Conservation (phyloP, 2,113 vertebrate genomes). For the Menura novaehollandiae region DNA sequence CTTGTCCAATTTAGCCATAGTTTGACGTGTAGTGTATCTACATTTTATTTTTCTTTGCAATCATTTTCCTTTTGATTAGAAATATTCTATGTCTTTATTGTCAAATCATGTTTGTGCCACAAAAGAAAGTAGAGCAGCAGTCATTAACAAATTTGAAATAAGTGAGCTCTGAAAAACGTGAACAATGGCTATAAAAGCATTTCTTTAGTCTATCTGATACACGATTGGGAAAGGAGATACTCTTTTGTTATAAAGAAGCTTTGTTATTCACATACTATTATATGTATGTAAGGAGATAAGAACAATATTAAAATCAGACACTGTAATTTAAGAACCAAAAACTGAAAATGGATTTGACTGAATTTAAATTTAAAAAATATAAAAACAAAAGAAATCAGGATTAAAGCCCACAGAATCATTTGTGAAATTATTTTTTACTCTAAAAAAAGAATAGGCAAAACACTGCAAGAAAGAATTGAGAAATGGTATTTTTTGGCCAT, state of each 20-base stretch:
- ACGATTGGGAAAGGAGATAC: neutral
- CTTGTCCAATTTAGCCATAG: neutral
- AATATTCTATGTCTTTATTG: neutral
- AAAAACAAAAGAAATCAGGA: neutral
- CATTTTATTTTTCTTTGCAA: conserved; percentile 3
- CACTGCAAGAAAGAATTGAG: neutral
- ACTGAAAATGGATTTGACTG: neutral
- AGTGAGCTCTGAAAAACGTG: neutral
- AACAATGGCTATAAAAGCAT: neutral
- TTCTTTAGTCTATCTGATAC: neutral
- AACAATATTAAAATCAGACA: neutral
- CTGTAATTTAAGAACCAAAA: neutral
- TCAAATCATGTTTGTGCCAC: neutral
- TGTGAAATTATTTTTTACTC: neutral
- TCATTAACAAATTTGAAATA: neutral
- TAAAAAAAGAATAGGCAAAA: neutral
- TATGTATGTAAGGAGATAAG: neutral
- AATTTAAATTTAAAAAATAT: neutral
- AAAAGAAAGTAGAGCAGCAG: neutral
- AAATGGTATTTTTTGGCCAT: neutral
- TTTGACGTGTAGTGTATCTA: conserved; percentile 9
- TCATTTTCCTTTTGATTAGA: neutral
- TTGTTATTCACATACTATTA: neutral
- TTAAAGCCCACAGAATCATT: neutral
- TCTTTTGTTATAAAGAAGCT: neutral